Evolutionary conservation across 1,140 invertebrate species (phyloP), one percentile per base, ranked within the genome.

Genomic region (Sarcophaga bullata): DNA sequence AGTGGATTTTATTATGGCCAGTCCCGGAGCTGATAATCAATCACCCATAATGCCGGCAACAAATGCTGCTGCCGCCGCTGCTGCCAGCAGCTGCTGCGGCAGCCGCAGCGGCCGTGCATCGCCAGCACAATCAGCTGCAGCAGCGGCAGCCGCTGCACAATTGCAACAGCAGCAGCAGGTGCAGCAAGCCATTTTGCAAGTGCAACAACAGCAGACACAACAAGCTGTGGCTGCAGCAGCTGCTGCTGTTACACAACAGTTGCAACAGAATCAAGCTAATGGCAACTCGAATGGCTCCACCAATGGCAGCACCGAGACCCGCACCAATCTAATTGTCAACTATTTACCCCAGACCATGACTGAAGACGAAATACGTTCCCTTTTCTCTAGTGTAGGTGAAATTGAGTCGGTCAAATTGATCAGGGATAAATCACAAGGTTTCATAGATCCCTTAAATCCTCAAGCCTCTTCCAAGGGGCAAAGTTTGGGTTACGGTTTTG

Each of bases 281-380:
- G 73, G 76, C 19, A 80, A 86, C 80, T 85, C 87, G 73, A 89
- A 87, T 73, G 86, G 85, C 73, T 11, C 85, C 68, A 90, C 85
- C 85, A 90, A 90, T 84, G 88, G 88, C 46, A 86, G 85, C 83
- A 85, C 84, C 68, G 89, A 90, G 84, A 90, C 88, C 11, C 87
- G 89, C 84, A 95, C 94, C 82, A 97, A 97, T 91, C 92, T 97
- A 80, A 97, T 97, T 87, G 95, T 97, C 73, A 97, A 97, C 90
- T 97, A 97, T 91, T 92, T 97, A 86, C 96, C 96, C 73, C 96
- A 97, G 91, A 96, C 94, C 25, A 97, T 97, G 96, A 96, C 95
- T 17, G 96, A 97, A 90, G 96, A 97, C 86, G 96, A 97, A 90
- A 96, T 97, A 84, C 92, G 95, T 76, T 95, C 94, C 62, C 91